Conservation (phyloP, 1,140 invertebrate genomes). For the Colletes latitarsis region DNA sequence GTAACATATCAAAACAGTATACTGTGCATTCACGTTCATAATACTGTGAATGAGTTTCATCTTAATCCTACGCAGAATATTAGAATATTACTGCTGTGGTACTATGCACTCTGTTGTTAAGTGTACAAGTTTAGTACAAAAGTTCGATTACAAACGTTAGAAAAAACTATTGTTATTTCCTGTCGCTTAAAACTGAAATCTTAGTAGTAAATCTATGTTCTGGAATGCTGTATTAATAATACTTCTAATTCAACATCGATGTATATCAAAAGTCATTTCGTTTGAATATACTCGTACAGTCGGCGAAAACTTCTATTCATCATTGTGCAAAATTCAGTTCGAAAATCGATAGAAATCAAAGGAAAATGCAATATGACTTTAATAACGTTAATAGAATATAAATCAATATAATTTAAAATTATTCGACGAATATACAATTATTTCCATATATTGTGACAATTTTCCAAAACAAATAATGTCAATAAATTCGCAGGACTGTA, state of each 20-base stretch:
- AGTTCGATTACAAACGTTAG: conserved; percentile 45
- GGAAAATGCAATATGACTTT: conserved; percentile 45
- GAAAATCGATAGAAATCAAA: conserved; percentile 30
- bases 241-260: conserved; percentile 56
- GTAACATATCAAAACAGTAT: conserved; percentile 54
- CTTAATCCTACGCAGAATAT: conserved; percentile 54
- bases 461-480: conserved; percentile 4
- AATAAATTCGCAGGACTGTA: not conserved
- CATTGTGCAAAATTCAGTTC: conserved; percentile 45
- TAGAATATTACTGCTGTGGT: conserved; percentile 43
- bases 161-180: conserved; percentile 45
- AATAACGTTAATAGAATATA: conserved; percentile 8
- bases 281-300: conserved; percentile 31
- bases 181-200: conserved; percentile 50
- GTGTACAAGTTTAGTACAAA: conserved; percentile 51
- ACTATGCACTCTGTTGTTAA: conserved; percentile 24
- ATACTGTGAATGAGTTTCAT: conserved; percentile 63
- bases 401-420: conserved; percentile 15
- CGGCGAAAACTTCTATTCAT: conserved; percentile 5
- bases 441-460: conserved; percentile 1
- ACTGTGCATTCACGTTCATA: conserved; percentile 56
- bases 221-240: conserved; percentile 66
- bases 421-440: conserved; percentile 1
- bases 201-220: conserved; percentile 54
- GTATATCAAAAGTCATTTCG: conserved; percentile 35